These are phyloP conservation scores for Paragorgia papillata DNA, from an alignment of 92 coral and sea anemone species.

Conservation along the genomic window DNA sequence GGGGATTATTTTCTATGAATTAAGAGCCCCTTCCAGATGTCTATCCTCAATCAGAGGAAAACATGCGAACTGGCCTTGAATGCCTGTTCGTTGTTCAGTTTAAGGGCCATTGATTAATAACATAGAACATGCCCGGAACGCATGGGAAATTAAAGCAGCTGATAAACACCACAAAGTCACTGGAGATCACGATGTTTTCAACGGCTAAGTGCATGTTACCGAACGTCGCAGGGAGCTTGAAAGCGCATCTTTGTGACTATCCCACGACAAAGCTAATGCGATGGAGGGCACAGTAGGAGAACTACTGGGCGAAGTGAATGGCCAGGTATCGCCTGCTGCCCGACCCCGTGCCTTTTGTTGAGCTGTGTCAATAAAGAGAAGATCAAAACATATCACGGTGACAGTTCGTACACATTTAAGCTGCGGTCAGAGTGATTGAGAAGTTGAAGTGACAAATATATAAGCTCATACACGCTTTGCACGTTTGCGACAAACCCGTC, in stretches of 20 bases:
- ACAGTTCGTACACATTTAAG: background rate
- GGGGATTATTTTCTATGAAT: too few relatives aligned
- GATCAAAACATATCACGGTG: background rate
- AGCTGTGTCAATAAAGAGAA: background rate
- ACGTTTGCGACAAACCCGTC: background rate
- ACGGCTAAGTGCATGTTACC: background rate
- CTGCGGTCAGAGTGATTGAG: background rate
- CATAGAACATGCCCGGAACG: background rate
- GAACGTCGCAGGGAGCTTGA: background rate
- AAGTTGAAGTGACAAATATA: background rate
- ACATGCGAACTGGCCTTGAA: too few relatives aligned
- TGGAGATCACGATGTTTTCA: background rate
- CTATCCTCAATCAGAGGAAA: too few relatives aligned
- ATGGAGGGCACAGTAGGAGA: background rate
- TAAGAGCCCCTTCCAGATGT: too few relatives aligned
- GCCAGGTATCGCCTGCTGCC: background rate
- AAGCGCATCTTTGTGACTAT: background rate
- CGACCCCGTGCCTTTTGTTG: slow-evolving; percentile 1
- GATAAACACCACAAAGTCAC: background rate
- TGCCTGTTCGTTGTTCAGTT: too few relatives aligned
- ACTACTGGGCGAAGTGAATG: background rate
- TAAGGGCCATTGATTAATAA: too few relatives aligned
- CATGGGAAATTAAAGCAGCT: slow-evolving; percentile 2
- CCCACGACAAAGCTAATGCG: background rate
- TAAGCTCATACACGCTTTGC: background rate